These are phyloP conservation scores for Parus major DNA, from an alignment of 2,113 vertebrate genomes.

Conservation along the genomic window DNA sequence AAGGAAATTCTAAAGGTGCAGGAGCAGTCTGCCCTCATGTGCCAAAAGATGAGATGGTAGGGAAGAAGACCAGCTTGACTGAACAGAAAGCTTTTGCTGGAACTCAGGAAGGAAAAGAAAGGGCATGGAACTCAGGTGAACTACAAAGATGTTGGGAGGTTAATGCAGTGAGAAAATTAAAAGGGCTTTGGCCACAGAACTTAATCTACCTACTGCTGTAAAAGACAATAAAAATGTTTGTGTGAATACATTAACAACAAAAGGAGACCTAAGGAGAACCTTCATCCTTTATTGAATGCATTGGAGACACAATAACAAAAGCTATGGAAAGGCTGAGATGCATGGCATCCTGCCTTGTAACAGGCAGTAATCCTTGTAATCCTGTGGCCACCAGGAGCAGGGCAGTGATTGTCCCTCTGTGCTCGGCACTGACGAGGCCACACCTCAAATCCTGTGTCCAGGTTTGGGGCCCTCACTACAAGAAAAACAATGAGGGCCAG, in stretches of 20 bases:
- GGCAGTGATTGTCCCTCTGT: background rate
- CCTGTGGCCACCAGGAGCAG: background rate
- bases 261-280: background rate
- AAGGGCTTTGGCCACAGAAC: background rate
- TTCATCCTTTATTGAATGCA: background rate
- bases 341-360: background rate
- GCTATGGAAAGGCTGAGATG: background rate
- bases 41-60: background rate
- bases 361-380: no score
- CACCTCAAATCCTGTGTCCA: background rate
- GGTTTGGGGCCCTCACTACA: background rate
- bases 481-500: background rate
- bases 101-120: background rate
- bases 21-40: background rate
- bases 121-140: background rate
- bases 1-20: background rate
- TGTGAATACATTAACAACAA: background rate
- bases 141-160: background rate
- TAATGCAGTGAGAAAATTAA: background rate
- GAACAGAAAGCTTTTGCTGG: background rate
- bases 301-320: background rate
- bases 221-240: background rate
- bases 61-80: background rate
- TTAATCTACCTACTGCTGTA: background rate
- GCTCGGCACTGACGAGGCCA: background rate